Base-by-base conservation (phyloP, 1,140 invertebrate species). In the Mesaphorura yosii region DNA sequence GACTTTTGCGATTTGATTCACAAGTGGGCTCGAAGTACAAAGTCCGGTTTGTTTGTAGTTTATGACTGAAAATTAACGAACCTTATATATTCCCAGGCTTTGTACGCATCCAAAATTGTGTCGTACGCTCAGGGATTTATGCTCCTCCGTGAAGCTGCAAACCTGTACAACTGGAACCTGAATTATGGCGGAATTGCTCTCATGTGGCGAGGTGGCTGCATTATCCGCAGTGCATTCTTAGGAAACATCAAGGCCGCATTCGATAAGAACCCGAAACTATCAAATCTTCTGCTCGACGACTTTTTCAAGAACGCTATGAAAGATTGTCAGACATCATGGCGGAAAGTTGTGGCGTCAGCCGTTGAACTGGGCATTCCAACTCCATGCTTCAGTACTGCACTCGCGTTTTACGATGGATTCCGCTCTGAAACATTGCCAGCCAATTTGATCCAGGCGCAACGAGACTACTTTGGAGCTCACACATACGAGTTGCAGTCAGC, bases 111-210 rank as follows among this genome's bases (percentile, higher is more conserved):
- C 29, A 99, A 99, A 72, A 94, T 99, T 58, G 89, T 98, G 39
- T 98, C 92, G 0, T 99, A 99, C 66, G 89, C 96, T 1, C 96
- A 99, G 76, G 96, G 96, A 0, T 99, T 98, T 66, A 99, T 99
- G 96, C 72, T 98, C 44, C 75, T 99, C 61, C 76, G 88, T 41
- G 91, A 98, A 72, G 93, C 94, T 23, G 92, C 92, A 1, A 83
- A 84, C 64, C 75, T 84, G 52, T 83, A 92, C 62, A 79, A 82
- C 0, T 99, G 95, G 96, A 84, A 92, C 51, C 73, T 99, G 15
- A 98, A 99, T 71, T 95, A 97, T 66, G 95, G 95, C 44, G 88
- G 86, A 31, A 97, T 99, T 64, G 95, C 96, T 15, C 73, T 98
- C 1, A 99, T 99, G 95, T 99, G 96, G 96, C 78, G 95, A 60